These are phyloP conservation scores for Drosophila novamexicana DNA, from an alignment of 1,140 invertebrate genomes.

Conservation along the genomic window DNA sequence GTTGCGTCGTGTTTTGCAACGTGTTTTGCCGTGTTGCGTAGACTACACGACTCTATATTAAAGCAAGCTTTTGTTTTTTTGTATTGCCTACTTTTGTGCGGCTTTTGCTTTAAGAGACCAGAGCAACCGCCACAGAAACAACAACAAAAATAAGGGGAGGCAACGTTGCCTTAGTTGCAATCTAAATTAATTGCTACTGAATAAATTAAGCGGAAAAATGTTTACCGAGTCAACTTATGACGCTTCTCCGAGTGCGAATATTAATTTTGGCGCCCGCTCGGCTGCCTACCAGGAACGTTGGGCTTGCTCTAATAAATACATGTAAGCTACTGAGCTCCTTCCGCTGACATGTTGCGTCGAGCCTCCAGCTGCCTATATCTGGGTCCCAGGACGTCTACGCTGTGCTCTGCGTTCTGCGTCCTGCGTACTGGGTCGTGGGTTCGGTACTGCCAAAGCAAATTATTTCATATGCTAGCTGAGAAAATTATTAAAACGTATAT, in stretches of 20 bases:
- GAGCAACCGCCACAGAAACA: background rate
- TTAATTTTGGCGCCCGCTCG: constrained; percentile 58
- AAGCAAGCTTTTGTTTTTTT: constrained; percentile 17
- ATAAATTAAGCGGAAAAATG: constrained; percentile 82
- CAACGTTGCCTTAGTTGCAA: constrained; percentile 74
- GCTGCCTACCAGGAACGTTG: constrained; percentile 20
- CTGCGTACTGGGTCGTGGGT: constrained; percentile 27
- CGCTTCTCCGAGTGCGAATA: constrained; percentile 74
- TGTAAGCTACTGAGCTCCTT: constrained; percentile 26
- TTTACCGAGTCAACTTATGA: constrained; percentile 77
- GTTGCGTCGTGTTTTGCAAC: constrained; percentile 4
- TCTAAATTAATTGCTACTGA: constrained; percentile 82
- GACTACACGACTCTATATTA: constrained; percentile 30
- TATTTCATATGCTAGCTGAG: constrained; percentile 74
- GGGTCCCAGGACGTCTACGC: constrained; percentile 11
- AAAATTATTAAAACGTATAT: constrained; percentile 76
- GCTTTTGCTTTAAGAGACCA: constrained; percentile 35
- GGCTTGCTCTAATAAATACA: constrained; percentile 48
- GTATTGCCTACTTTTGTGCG: constrained; percentile 48
- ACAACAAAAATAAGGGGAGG: constrained; percentile 2
- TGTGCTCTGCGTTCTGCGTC: background rate
- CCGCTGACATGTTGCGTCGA: constrained; percentile 7
- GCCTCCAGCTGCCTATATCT: constrained; percentile 10
- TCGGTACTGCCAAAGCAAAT: constrained; percentile 65
- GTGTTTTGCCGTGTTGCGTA: background rate